These are phyloP conservation scores for Orchesella cincta DNA, from an alignment of 1,140 invertebrate species.

Conservation along the genomic window DNA sequence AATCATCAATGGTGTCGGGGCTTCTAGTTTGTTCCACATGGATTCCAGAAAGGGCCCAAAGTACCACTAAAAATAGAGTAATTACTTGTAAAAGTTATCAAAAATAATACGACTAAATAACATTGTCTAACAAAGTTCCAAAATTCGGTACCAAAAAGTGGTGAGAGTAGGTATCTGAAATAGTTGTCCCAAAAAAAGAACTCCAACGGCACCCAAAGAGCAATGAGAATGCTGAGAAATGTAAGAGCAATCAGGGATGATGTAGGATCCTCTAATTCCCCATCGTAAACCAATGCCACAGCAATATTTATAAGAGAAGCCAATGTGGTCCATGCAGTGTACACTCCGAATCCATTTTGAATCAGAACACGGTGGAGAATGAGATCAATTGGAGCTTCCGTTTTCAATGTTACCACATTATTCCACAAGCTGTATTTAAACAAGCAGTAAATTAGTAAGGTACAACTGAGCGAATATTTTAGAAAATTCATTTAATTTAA, in stretches of 20 bases:
- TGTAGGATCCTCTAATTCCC: not conserved
- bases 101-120: not conserved
- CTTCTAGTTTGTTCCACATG: not conserved
- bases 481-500: no score
- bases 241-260: not conserved
- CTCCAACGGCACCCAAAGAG: not conserved
- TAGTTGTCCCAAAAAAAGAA: conserved; percentile 7
- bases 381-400: not conserved
- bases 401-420: conserved; percentile 1
- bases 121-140: not conserved
- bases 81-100: not conserved
- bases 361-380: not conserved
- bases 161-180: not conserved
- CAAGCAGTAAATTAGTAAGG: no score
- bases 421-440: not conserved
- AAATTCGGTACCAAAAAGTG: not conserved
- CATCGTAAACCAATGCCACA: not conserved
- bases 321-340: not conserved
- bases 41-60: not conserved
- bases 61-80: not conserved
- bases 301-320: not conserved
- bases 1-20: not conserved
- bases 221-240: not conserved
- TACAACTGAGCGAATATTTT: no score
- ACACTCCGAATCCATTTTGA: not conserved